Conservation (phyloP, 1,140 invertebrate genomes). For the Telenomus remus region DNA sequence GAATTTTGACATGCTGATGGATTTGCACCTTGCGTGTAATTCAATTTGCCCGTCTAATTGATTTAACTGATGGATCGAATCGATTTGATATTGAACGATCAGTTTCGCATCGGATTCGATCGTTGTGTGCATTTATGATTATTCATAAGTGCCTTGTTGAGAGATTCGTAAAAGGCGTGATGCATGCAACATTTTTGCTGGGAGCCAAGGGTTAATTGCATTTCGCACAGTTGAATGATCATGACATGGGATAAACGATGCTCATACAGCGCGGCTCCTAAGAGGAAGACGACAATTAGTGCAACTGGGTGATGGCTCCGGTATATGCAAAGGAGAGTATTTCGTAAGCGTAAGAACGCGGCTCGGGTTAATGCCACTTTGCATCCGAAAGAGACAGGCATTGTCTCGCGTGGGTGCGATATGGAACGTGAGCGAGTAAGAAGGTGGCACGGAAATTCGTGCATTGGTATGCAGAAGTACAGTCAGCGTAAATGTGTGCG, state of each 20-base stretch:
- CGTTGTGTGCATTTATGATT: constrained; percentile 7
- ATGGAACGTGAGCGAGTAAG: constrained; percentile 53
- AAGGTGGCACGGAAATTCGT: constrained; percentile 57
- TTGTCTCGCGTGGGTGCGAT: constrained; percentile 65
- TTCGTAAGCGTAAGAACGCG: constrained; percentile 32
- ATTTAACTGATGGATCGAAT: too few species aligned
- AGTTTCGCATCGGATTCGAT: not conserved
- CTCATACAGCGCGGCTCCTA: constrained; percentile 17
- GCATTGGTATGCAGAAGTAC: constrained; percentile 51
- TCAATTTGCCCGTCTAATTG: too few species aligned
- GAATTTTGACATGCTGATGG: constrained; percentile 3
- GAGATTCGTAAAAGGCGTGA: constrained; percentile 8
- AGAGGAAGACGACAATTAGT: constrained; percentile 69
- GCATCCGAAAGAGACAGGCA: constrained; percentile 59
- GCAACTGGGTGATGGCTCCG: constrained; percentile 63
- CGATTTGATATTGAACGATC: not conserved
- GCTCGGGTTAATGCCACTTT: constrained; percentile 60
- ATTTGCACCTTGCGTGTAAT: too few species aligned
- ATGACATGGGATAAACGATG: constrained; percentile 31
- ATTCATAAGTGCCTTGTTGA: constrained; percentile 21
- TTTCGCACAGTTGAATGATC: constrained; percentile 45
- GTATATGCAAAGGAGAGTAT: constrained; percentile 39
- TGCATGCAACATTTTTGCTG: not conserved
- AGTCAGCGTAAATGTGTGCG: constrained; percentile 40
- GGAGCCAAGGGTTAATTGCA: constrained; percentile 36